Percentiles rank a stretch among this genome's conserved stretches.
phyloP scores from a whole-genome alignment of 2,113 vertebrate species.

The Patagioenas fasciata region DNA sequence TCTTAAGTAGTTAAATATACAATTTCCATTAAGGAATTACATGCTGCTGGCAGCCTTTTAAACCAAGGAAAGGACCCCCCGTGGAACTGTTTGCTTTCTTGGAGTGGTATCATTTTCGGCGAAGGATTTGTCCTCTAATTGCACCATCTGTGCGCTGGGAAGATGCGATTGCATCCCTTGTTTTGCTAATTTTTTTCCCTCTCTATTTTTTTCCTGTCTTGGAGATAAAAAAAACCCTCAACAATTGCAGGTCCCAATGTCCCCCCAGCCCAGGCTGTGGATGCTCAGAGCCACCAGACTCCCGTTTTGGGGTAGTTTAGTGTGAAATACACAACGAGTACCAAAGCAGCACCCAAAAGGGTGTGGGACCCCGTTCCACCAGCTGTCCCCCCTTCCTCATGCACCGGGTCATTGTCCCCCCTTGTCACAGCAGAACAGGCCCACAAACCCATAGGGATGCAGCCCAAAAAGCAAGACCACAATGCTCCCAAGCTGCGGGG shows the following conservation, averaged over 20 bases:
- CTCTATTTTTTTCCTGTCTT: neutral
- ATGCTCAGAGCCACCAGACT: neutral
- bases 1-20: neutral
- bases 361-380: neutral
- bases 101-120: neutral
- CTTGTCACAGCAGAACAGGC: neutral
- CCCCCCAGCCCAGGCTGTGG: neutral
- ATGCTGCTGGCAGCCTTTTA: conserved; percentile 20
- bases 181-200: accelerated
- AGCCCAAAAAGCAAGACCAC: neutral
- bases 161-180: neutral
- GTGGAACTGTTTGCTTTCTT: conserved; percentile 7
- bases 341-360: neutral
- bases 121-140: conserved; percentile 29
- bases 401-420: neutral
- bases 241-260: neutral
- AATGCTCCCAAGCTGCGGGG: accelerated
- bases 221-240: neutral
- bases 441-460: neutral
- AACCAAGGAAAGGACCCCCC: conserved; percentile 31
- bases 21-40: conserved; percentile 44
- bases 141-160: neutral
- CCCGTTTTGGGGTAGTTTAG: neutral
- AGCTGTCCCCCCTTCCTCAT: accelerated
- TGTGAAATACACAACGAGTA: accelerated